These are phyloP conservation scores for Oreochromis spilurus DNA, from an alignment of 2,113 vertebrate genomes.

Conservation along the genomic window DNA sequence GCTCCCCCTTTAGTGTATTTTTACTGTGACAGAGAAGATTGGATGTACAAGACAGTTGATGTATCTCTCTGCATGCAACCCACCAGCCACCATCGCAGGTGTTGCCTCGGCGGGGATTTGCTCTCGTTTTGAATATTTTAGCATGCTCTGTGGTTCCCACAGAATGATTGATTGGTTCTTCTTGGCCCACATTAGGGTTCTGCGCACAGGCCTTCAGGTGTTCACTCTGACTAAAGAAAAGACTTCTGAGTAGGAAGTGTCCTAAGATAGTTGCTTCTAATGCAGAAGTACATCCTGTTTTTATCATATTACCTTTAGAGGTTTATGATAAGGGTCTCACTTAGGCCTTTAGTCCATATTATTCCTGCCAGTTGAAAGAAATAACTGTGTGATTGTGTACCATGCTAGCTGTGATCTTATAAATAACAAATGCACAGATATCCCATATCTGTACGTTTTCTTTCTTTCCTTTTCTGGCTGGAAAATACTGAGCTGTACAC, in stretches of 20 bases:
- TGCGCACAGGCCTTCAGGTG: conserved; percentile 14
- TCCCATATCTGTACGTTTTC: background rate
- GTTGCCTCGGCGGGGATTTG: conserved; percentile 40
- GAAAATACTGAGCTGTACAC: background rate
- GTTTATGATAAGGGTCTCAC: background rate
- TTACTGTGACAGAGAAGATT: background rate
- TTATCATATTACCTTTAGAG: background rate
- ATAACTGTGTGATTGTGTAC: background rate
- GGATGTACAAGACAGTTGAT: conserved; percentile 8
- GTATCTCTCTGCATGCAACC: background rate
- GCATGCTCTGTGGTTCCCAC: background rate
- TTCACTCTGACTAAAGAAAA: background rate
- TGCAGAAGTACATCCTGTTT: background rate
- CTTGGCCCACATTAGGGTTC: conserved; percentile 1
- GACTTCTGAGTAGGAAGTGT: background rate
- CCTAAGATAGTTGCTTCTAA: background rate
- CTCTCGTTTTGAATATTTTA: conserved; percentile 28
- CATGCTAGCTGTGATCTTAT: background rate
- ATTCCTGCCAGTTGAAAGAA: background rate
- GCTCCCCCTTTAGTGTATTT: background rate
- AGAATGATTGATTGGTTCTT: conserved; percentile 46
- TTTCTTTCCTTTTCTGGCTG: background rate
- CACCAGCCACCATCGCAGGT: conserved; percentile 55
- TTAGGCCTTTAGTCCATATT: background rate
- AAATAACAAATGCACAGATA: background rate